Conservation (phyloP, 2,797 vertebrate genomes). For the Hypotaenidia okinawae region DNA sequence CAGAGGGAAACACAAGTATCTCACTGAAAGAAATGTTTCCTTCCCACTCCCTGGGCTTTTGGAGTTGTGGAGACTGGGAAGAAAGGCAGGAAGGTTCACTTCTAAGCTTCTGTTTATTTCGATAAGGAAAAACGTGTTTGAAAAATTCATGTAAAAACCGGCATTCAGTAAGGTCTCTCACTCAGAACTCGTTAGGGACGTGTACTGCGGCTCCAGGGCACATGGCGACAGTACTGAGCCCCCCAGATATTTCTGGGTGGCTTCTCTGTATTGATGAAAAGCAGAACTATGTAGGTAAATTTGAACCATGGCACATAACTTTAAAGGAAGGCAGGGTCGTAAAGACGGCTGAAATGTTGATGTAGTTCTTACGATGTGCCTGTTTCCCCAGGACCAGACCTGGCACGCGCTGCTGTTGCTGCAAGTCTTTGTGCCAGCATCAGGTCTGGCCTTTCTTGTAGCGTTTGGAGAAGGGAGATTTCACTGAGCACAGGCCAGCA, state of each 20-base stretch:
- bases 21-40: slow-evolving; percentile 43
- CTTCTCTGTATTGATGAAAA: not conserved
- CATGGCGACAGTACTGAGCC: rapidly evolving
- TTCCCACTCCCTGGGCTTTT: slow-evolving; percentile 9
- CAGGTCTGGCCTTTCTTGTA: not conserved
- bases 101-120: slow-evolving; percentile 29
- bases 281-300: not conserved
- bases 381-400: not conserved
- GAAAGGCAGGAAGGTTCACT: not conserved
- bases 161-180: rapidly evolving
- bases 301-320: not conserved
- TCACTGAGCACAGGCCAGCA: not conserved
- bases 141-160: not conserved
- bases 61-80: not conserved
- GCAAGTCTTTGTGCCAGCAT: not conserved
- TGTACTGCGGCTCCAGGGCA: no score
- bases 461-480: not conserved
- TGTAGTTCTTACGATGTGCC: not conserved
- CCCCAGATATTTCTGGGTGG: not conserved
- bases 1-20: slow-evolving; percentile 16
- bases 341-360: not conserved
- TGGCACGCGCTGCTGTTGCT: rapidly evolving
- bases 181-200: rapidly evolving
- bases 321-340: not conserved
- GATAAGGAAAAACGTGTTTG: not conserved